Conservation (phyloP, 2,797 vertebrate species). For the Pseudopleuronectes americanus region DNA sequence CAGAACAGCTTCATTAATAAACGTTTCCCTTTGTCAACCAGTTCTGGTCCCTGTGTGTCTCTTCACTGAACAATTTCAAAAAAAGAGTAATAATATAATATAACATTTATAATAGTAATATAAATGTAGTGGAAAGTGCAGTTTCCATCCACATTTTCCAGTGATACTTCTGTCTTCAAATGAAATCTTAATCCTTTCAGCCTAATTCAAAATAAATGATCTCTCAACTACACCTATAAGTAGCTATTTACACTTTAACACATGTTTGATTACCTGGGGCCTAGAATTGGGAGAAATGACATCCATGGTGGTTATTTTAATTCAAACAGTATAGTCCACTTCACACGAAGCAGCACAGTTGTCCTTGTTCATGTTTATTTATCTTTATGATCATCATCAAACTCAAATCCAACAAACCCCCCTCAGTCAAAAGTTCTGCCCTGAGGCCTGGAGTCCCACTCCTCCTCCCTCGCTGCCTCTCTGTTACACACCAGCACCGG, state of each 20-base stretch:
- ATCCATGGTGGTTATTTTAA: background rate
- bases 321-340: no score
- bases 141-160: no score
- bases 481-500: background rate
- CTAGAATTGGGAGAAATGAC: background rate
- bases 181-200: background rate
- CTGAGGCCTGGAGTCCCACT: background rate
- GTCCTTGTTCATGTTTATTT: background rate
- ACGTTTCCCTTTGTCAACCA: background rate
- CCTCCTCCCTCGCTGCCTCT: background rate
- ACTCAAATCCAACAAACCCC: conserved; percentile 1
- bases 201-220: background rate
- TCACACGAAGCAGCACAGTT: background rate
- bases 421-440: conserved; percentile 18
- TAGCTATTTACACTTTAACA: background rate
- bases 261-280: conserved; percentile 7
- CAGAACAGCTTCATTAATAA: no score
- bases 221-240: no score
- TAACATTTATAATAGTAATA: no score
- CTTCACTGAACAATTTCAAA: conserved; percentile 4
- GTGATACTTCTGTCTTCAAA: background rate
- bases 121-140: background rate
- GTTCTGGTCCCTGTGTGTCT: conserved; percentile 8
- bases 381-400: background rate
- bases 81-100: conserved; percentile 3